phyloP scores from a whole-genome alignment of 2,888 invertebrate species.

The Boloria euphrosyne region DNA sequence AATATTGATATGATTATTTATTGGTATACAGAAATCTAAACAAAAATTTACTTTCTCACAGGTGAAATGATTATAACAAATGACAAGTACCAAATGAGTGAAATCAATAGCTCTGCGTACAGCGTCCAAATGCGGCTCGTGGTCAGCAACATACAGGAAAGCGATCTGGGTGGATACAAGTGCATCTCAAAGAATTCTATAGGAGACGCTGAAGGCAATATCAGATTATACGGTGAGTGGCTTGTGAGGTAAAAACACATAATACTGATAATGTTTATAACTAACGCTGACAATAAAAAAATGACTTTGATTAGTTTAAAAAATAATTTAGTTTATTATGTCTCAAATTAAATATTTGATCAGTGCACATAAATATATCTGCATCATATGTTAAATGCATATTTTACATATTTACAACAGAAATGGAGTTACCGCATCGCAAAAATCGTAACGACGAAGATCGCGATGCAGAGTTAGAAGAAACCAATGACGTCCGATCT shows the following conservation, averaged over 20 bases:
- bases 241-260: not conserved
- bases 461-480: slow-evolving; percentile 62
- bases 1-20: too few species aligned
- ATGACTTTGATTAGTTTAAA: too few species aligned
- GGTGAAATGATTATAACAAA: slow-evolving; percentile 96
- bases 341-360: too few species aligned
- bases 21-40: not conserved
- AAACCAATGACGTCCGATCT: slow-evolving; percentile 82
- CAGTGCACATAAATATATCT: too few species aligned
- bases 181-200: slow-evolving; percentile 96
- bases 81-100: slow-evolving; percentile 92
- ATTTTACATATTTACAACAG: slow-evolving; percentile 53
- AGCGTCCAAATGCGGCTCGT: slow-evolving; percentile 92
- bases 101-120: slow-evolving; percentile 90
- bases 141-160: slow-evolving; percentile 87
- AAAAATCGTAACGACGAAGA: slow-evolving; percentile 78
- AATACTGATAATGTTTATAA: too few species aligned
- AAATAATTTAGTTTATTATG: too few species aligned
- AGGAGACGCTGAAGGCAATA: slow-evolving; percentile 94
- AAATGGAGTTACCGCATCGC: slow-evolving; percentile 84
- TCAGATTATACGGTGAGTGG: slow-evolving; percentile 91
- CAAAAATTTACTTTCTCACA: slow-evolving; percentile 59
- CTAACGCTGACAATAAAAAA: too few species aligned
- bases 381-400: too few species aligned
- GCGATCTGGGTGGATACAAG: slow-evolving; percentile 93